phyloP scores from a whole-genome alignment of 2,797 vertebrate species.

The Aldrovandia affinis region DNA sequence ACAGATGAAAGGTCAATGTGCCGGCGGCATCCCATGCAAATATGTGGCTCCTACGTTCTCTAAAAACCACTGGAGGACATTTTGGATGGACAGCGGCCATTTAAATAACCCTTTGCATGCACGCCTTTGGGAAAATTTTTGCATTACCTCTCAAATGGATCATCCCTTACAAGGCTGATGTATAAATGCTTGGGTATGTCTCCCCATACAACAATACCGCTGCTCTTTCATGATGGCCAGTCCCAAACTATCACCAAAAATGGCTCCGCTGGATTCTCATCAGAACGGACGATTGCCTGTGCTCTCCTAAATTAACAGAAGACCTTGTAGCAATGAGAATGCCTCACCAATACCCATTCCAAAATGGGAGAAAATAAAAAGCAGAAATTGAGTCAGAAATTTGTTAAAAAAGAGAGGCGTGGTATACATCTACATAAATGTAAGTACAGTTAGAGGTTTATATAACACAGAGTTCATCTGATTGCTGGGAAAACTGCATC shows the following conservation, averaged over 20 bases:
- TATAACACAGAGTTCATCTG: constrained; percentile 8
- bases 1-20: background rate
- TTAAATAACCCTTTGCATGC: background rate
- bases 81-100: background rate
- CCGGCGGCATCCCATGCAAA: background rate
- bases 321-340: background rate
- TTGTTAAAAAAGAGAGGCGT: background rate
- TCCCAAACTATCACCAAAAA: background rate
- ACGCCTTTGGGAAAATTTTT: background rate
- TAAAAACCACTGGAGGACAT: background rate
- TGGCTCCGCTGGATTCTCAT: background rate
- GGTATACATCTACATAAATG: background rate
- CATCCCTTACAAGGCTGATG: background rate
- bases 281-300: background rate
- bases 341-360: background rate
- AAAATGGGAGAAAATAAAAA: background rate
- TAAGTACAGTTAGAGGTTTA: background rate
- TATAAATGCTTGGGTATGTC: background rate
- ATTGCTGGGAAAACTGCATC: constrained; percentile 8
- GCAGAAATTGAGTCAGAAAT: background rate
- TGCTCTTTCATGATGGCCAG: no score
- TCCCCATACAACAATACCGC: no score
- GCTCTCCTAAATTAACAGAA: background rate
- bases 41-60: background rate
- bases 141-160: background rate